Base-by-base conservation (phyloP, 92 coral and sea anemone genomes). In the Palythoa grandis region DNA sequence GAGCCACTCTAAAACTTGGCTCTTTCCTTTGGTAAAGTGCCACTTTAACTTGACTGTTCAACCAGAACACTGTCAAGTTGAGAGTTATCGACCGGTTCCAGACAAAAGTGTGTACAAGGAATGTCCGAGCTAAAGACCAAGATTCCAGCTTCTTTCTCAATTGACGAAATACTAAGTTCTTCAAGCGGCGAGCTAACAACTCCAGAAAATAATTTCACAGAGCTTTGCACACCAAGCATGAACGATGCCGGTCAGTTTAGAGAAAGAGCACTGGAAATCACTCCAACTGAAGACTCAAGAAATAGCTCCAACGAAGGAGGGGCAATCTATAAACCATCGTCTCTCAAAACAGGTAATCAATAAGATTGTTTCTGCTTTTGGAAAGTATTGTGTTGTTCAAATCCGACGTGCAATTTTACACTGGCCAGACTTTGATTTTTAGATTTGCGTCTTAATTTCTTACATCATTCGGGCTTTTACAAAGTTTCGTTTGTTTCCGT, bases 121-220 rank as follows among this genome's bases (percentile, higher is more conserved):
- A 80, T 80, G 85, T 70, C 85, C n/a, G 85, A 80, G 47, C 29
- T 63, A 15, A 80, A 80, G 73, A 80, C 23, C 37, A 80, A 80
- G 85, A 24, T 20, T 35, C 74, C 72, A 13, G 85, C 87, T 23
- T 86, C 95, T 50, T 94, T 94, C 87, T 94, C 98, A n/a, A 94
- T 94, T 84, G 98, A 92, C 19, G 98, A 91, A 22, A 94, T 94
- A 65, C 93, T 94, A 48, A 91, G 91, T 63, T 60, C 88, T 63
- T 16, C 82, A 16, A 85, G 48, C 85, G 43, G 58, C 22, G 85
- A 80, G 19, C 12, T 65, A 52, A 53, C 82, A 43, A 25, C 43
- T 48, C 47, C 85, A 23, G 85, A 52, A 38, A 69, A 80, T 47
- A 53, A 25, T 15, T 50, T 65, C 14, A 47, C 72, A 2, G 85